Base-by-base conservation (phyloP, 1,140 invertebrate species). In the Hormaphis cornu region DNA sequence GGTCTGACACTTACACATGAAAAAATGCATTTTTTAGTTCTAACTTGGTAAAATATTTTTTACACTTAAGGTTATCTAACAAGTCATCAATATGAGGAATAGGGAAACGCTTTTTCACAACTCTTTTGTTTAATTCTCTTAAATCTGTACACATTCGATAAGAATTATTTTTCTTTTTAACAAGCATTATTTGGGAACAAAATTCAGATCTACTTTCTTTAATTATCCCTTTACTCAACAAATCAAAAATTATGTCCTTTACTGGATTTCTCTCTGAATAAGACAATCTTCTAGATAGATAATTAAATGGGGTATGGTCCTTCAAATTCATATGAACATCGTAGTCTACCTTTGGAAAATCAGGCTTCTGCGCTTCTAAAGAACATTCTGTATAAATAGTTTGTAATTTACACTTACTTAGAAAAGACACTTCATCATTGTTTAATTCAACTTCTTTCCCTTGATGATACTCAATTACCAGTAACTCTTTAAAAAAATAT, bases 11-110 rank as follows among this genome's bases (percentile, higher is more conserved):
- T 33, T 30, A 18, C 3, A 66, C 40, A 30, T 66, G 59, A 18
- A 46, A 66, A 66, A 28, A 66, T 30, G 24, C 59, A 46, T 42
- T 46, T 4, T 48, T 66, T 16, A 66, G n/a, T 48, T 66, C 26
- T 12, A 66, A 48, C 26, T 46, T 66, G n/a, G 22, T 44, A 12
- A 69, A 50, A 14, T 50, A 69, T 12, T 20, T 8, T 18, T 35
- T 22, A 1, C 30, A 4, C 16, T n/a, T 54, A n/a, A 35, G 16
- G 8, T 20, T 56, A 5, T 56, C 53, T 9, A 37, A 37, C 14
- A 56, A 4, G 24, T 56, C 53, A 37, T 56, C 53, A 16, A 56
- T 37, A 56, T 56, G 30, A 6, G 30, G 18, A 20, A 56, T 56
- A 9, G 53, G 30, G 20, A 20, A 56, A 16, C 35, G 53, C 18